Evolutionary conservation across 2,888 invertebrate species (phyloP).

Genomic region (Agriopis marginaria): DNA sequence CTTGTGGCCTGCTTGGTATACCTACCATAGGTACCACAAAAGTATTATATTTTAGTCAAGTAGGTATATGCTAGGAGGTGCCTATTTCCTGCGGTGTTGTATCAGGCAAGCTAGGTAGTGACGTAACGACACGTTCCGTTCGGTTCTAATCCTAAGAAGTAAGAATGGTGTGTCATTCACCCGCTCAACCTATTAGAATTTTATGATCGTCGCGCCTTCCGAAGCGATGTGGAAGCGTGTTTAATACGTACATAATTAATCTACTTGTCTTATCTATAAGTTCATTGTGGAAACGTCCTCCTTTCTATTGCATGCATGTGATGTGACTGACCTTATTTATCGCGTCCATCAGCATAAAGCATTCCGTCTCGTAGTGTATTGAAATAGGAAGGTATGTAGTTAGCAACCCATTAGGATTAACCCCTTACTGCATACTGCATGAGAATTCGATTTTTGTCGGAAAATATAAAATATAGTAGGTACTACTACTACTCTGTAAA

Average conservation of each 20-base stretch:
- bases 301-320: constrained; percentile 60
- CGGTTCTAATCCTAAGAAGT: constrained; percentile 1
- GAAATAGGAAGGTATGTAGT: constrained; percentile 50
- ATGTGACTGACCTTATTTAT: constrained; percentile 72
- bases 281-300: constrained; percentile 51
- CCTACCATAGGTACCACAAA: too few relatives aligned
- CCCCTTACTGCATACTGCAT: too few relatives aligned
- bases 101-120: neutral
- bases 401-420: constrained; percentile 46
- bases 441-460: too few relatives aligned
- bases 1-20: too few relatives aligned
- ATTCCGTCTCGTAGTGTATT: constrained; percentile 58
- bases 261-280: constrained; percentile 23
- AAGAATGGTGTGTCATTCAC: constrained; percentile 33
- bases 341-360: constrained; percentile 70
- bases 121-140: neutral
- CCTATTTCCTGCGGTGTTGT: too few relatives aligned
- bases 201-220: constrained; percentile 49
- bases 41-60: too few relatives aligned
- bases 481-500: too few relatives aligned
- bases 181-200: constrained; percentile 49
- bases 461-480: too few relatives aligned
- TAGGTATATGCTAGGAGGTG: too few relatives aligned
- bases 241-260: constrained; percentile 8
- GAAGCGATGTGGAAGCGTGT: constrained; percentile 12